Conservation (phyloP, 2,113 vertebrate genomes). For the Chionis minor region DNA sequence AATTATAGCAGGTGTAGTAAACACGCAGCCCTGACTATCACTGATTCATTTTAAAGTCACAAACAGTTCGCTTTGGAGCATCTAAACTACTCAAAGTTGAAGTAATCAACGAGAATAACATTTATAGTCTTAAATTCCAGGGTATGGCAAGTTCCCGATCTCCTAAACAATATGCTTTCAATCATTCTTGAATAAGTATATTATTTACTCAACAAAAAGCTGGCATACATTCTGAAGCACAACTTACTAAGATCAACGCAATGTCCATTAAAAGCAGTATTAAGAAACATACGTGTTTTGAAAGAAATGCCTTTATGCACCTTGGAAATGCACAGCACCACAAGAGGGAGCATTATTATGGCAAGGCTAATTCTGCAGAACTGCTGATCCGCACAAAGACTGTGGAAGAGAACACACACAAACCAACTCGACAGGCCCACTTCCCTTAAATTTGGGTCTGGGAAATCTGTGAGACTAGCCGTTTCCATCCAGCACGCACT, state of each 20-base stretch:
- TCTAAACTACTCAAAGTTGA: background rate
- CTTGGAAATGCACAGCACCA: background rate
- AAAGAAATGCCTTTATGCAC: background rate
- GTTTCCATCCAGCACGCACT: background rate
- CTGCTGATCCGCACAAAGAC: background rate
- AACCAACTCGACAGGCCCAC: background rate
- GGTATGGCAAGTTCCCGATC: background rate
- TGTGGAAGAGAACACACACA: background rate
- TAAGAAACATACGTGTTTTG: background rate
- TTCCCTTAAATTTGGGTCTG: rapidly evolving
- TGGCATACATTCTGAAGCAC: background rate
- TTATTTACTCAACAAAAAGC: background rate
- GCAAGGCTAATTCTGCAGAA: background rate
- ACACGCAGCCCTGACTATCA: background rate
- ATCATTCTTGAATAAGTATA: background rate
- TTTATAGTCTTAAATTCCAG: background rate
- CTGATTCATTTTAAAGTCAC: background rate
- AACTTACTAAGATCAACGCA: rapidly evolving
- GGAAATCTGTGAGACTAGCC: background rate
- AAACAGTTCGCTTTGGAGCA: background rate
- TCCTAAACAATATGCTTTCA: background rate
- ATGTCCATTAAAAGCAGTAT: background rate
- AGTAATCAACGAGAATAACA: background rate
- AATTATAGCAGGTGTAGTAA: background rate
- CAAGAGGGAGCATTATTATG: slow-evolving; percentile 10